Conservation (phyloP, 1,140 invertebrate species). For the Nautilus pompilius region DNA sequence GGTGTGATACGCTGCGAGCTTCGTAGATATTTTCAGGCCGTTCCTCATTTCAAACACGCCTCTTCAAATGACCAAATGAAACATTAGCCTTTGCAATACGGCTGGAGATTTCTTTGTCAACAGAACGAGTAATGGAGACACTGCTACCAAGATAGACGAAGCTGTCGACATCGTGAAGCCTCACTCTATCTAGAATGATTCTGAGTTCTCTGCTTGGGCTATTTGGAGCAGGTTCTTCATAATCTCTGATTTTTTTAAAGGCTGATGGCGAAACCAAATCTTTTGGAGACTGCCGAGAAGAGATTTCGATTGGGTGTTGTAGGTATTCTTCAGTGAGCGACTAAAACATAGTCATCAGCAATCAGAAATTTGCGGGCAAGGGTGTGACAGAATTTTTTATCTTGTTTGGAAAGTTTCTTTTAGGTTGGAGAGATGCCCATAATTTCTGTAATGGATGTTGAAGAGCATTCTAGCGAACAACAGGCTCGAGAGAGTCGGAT, state of each 20-base stretch:
- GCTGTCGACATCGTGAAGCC: neutral
- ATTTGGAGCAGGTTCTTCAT: slow-evolving; percentile 10
- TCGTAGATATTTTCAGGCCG: slow-evolving; percentile 1
- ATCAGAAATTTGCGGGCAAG: neutral
- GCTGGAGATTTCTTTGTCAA: slow-evolving; percentile 1
- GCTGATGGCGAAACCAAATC: slow-evolving; percentile 11
- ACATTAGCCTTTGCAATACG: slow-evolving; percentile 10
- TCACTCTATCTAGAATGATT: slow-evolving; percentile 2
- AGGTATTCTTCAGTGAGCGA: slow-evolving; percentile 7
- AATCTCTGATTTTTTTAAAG: slow-evolving; percentile 13
- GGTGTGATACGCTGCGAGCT: slow-evolving; percentile 9
- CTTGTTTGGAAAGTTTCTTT: neutral
- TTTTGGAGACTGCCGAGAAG: slow-evolving; percentile 4
- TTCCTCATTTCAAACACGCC: slow-evolving; percentile 5
- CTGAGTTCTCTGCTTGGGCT: neutral
- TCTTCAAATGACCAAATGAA: slow-evolving; percentile 1
- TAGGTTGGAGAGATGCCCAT: neutral
- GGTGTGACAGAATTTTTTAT: slow-evolving; percentile 5
- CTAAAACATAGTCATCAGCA: slow-evolving; percentile 8
- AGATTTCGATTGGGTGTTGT: too few relatives aligned
- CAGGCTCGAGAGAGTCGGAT: slow-evolving; percentile 1
- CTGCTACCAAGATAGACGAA: slow-evolving; percentile 14
- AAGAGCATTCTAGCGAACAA: neutral
- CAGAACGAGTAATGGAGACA: neutral
- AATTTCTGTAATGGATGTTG: neutral